Percentiles rank a stretch among this genome's conserved stretches.
These are phyloP conservation scores for Myiagra hebetior DNA, from an alignment of 2,113 vertebrate species.

Conservation along the genomic window DNA sequence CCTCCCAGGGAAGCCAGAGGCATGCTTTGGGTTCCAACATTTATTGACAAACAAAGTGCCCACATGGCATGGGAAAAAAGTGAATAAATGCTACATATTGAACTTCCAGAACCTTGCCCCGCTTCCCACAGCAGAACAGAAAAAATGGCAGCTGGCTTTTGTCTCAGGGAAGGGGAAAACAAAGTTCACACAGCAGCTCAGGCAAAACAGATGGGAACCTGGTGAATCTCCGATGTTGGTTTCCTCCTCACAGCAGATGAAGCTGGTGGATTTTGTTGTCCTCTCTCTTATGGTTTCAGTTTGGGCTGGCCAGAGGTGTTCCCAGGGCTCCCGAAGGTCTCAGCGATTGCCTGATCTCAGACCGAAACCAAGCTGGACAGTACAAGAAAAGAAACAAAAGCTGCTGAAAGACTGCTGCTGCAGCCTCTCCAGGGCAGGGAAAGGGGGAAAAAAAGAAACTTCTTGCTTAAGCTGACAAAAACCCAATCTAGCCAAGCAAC, in stretches of 20 bases:
- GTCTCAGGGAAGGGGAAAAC: background rate
- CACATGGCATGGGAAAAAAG: rapidly evolving
- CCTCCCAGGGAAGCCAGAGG: no score
- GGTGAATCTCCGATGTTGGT: background rate
- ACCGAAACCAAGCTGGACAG: background rate
- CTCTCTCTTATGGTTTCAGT: background rate
- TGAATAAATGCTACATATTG: background rate
- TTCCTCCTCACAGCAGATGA: background rate
- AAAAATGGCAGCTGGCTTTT: background rate
- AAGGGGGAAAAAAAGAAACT: background rate
- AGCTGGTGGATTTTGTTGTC: background rate
- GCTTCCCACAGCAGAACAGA: background rate
- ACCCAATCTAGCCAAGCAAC: background rate
- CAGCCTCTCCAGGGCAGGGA: background rate
- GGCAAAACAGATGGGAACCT: background rate
- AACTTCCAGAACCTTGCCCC: background rate
- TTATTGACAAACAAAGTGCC: background rate
- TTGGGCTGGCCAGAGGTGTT: background rate
- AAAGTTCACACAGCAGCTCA: rapidly evolving
- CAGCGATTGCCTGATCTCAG: rapidly evolving
- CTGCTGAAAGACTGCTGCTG: background rate
- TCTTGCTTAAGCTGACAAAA: background rate
- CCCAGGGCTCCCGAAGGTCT: background rate
- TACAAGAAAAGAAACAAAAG: background rate
- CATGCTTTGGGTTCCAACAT: no score